These are phyloP conservation scores for Procambarus virginalis DNA, from an alignment of 1,140 invertebrate genomes.

Conservation along the genomic window DNA sequence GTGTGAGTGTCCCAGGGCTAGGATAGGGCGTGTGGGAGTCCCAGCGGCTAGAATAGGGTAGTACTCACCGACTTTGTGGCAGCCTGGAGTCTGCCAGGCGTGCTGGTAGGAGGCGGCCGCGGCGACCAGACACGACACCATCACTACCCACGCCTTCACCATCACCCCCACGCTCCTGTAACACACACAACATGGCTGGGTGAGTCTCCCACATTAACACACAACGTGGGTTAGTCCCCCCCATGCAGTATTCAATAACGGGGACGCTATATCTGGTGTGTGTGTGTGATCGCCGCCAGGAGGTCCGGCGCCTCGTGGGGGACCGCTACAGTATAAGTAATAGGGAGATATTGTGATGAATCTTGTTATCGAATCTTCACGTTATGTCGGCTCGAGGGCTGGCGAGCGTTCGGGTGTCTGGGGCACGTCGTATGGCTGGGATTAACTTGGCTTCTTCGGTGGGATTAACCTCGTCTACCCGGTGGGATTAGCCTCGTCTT, in stretches of 20 bases:
- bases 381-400: too few species aligned
- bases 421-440: too few species aligned
- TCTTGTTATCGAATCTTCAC: too few species aligned
- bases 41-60: background rate
- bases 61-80: constrained; percentile 61
- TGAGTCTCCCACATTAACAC: background rate
- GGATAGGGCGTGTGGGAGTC: too few species aligned
- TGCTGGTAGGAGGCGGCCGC: constrained; percentile 34
- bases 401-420: too few species aligned
- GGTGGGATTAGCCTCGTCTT: too few species aligned
- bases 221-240: background rate
- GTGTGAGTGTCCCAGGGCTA: too few species aligned
- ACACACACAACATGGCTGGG: background rate
- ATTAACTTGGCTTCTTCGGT: too few species aligned
- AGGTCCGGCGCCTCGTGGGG: background rate
- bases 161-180: constrained; percentile 19
- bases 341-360: too few species aligned
- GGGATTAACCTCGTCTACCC: too few species aligned
- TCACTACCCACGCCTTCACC: constrained; percentile 23
- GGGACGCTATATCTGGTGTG: too few species aligned
- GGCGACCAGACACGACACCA: constrained; percentile 57
- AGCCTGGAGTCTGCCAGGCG: constrained; percentile 63
- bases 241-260: background rate
- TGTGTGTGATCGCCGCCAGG: background rate
- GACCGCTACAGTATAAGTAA: too few species aligned